A percentile compares a stretch with the other conserved stretches of the same genome.
phyloP scores from a whole-genome alignment of 2,797 vertebrate genomes.

The Cheirogaleus major region DNA sequence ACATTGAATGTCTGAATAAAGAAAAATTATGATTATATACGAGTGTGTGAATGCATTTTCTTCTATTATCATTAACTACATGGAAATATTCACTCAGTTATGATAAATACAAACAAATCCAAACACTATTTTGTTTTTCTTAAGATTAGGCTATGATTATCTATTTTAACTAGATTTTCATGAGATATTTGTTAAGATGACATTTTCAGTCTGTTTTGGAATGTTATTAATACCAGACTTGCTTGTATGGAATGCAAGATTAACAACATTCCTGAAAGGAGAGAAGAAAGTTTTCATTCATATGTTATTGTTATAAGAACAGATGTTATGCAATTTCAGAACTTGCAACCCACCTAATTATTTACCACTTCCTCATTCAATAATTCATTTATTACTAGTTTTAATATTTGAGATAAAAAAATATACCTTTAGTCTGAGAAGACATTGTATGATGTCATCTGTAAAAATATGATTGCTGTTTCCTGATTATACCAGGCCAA shows the following conservation, averaged over 20 bases:
- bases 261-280: slow-evolving; percentile 1
- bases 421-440: neutral
- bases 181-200: slow-evolving; percentile 1
- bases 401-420: slow-evolving; percentile 2
- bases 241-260: slow-evolving; percentile 33
- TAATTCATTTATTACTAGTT: neutral
- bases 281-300: neutral
- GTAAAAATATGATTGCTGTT: neutral
- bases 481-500: neutral
- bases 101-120: neutral
- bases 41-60: neutral
- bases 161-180: slow-evolving; percentile 51
- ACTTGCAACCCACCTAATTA: neutral
- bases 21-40: neutral
- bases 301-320: slow-evolving; percentile 3
- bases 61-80: neutral
- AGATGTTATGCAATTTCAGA: neutral
- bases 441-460: neutral
- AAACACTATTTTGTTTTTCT: neutral
- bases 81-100: neutral
- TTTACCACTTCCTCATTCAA: neutral
- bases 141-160: neutral
- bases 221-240: slow-evolving; percentile 43
- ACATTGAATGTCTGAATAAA: neutral
- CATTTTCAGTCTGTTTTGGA: slow-evolving; percentile 39